phyloP scores from a whole-genome alignment of 2,888 invertebrate genomes.

The Lampropteryx suffumata region DNA sequence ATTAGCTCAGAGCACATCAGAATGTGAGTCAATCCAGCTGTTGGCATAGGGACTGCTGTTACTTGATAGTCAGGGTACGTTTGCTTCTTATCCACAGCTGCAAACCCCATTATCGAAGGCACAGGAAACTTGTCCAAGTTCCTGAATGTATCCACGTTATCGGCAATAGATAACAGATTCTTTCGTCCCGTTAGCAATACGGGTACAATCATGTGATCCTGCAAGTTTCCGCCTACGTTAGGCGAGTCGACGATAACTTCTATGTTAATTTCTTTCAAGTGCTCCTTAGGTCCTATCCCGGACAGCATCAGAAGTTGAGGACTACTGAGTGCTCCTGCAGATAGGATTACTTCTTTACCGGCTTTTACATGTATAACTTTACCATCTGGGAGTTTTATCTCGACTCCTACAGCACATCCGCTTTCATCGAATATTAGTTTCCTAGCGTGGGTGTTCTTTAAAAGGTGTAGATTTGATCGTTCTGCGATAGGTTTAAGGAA shows the following conservation, averaged over 20 bases:
- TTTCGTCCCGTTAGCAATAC: conserved; percentile 43
- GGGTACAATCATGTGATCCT: conserved; percentile 52
- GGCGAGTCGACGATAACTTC: conserved; percentile 46
- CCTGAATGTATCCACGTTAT: conserved; percentile 35
- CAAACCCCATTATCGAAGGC: conserved; percentile 46
- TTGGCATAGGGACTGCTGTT: conserved; percentile 37
- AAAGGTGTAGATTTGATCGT: conserved; percentile 46
- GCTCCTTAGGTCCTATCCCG: conserved; percentile 54
- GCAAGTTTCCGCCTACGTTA: conserved; percentile 54
- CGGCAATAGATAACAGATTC: conserved; percentile 25
- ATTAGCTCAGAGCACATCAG: conserved; percentile 43
- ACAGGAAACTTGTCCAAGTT: conserved; percentile 48
- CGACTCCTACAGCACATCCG: conserved; percentile 47
- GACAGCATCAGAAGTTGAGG: conserved; percentile 64
- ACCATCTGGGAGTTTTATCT: conserved; percentile 41
- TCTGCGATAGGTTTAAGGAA: conserved; percentile 45
- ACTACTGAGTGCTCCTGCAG: conserved; percentile 56
- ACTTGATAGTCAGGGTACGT: conserved; percentile 54
- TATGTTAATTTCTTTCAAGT: conserved; percentile 49
- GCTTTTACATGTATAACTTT: conserved; percentile 38
- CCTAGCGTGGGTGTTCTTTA: conserved; percentile 48
- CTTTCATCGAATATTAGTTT: conserved; percentile 46
- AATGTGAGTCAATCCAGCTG: conserved; percentile 36
- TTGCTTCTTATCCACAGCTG: conserved; percentile 45
- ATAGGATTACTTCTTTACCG: conserved; percentile 53